These are phyloP conservation scores for Drosophila atripex DNA, from an alignment of 2,888 invertebrate genomes.

Conservation along the genomic window DNA sequence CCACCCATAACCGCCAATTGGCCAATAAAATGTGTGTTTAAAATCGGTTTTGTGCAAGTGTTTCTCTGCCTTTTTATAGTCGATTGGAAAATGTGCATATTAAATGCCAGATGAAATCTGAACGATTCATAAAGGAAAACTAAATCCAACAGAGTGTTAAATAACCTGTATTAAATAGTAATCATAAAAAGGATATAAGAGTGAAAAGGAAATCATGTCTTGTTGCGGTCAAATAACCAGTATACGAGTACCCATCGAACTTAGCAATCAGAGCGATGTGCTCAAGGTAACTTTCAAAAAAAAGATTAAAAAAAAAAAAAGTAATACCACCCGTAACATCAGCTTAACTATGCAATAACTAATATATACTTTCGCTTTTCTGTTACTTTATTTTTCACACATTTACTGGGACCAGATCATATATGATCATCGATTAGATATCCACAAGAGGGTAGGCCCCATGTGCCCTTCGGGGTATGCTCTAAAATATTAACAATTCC, in stretches of 20 bases:
- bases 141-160: slow-evolving; percentile 21
- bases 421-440: slow-evolving; percentile 80
- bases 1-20: slow-evolving; percentile 9
- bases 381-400: slow-evolving; percentile 33
- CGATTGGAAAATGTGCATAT: slow-evolving; percentile 63
- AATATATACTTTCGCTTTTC: slow-evolving; percentile 41
- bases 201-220: slow-evolving; percentile 84
- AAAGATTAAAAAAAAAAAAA: not conserved
- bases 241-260: slow-evolving; percentile 90
- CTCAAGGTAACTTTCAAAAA: slow-evolving; percentile 87
- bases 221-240: slow-evolving; percentile 90
- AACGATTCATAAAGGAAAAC: slow-evolving; percentile 51
- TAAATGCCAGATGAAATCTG: slow-evolving; percentile 57
- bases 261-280: slow-evolving; percentile 90
- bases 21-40: slow-evolving; percentile 36
- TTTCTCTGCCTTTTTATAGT: slow-evolving; percentile 27
- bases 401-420: slow-evolving; percentile 69
- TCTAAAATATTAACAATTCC: slow-evolving; percentile 5
- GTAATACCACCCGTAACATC: slow-evolving; percentile 2
- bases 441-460: slow-evolving; percentile 81
- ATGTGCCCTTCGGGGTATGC: slow-evolving; percentile 63
- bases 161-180: slow-evolving; percentile 39
- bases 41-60: slow-evolving; percentile 4
- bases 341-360: slow-evolving; percentile 45
- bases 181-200: slow-evolving; percentile 44